Evolutionary conservation across 1,140 invertebrate species (phyloP).

Genomic region (Steinernema khuongi): DNA sequence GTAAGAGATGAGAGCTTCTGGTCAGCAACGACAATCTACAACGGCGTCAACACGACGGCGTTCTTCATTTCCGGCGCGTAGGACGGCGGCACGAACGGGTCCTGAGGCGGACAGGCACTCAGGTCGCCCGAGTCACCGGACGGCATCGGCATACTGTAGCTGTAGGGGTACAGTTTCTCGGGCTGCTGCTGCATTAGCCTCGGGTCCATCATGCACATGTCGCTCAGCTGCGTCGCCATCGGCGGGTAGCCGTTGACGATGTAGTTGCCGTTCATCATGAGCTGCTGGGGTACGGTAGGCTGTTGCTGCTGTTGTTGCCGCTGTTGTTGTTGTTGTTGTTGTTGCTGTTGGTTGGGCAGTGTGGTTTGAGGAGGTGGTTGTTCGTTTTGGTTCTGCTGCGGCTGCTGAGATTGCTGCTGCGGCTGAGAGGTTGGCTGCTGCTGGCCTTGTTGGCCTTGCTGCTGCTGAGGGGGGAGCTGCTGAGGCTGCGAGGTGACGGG

Average conservation of each 20-base stretch:
- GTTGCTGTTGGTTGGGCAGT: neutral
- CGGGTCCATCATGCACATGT: conserved; percentile 9
- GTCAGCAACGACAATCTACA: conserved; percentile 33
- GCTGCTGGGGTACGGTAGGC: conserved; percentile 11
- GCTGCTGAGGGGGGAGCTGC: conserved; percentile 4
- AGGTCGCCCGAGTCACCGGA: neutral
- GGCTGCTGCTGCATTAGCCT: neutral
- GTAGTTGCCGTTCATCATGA: neutral
- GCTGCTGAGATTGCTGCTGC: conserved; percentile 16
- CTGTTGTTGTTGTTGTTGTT: conserved; percentile 16
- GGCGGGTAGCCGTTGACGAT: conserved; percentile 21
- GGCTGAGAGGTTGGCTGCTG: conserved; percentile 11
- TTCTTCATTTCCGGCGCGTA: conserved; percentile 54
- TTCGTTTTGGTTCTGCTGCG: conserved; percentile 23
- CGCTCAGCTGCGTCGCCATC: conserved; percentile 17
- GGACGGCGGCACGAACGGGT: conserved; percentile 46
- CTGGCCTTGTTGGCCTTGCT: conserved; percentile 19
- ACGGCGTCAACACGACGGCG: conserved; percentile 51
- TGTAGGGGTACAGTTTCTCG: conserved; percentile 1
- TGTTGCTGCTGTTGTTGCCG: conserved; percentile 28
- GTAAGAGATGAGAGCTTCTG: neutral
- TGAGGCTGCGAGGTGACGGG: conserved; percentile 11
- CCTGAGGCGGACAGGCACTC: conserved; percentile 17
- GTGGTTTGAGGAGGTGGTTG: conserved; percentile 12
- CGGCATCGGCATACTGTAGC: neutral